These are phyloP conservation scores for Drosophila picticornis DNA, from an alignment of 2,888 invertebrate genomes.

Conservation along the genomic window DNA sequence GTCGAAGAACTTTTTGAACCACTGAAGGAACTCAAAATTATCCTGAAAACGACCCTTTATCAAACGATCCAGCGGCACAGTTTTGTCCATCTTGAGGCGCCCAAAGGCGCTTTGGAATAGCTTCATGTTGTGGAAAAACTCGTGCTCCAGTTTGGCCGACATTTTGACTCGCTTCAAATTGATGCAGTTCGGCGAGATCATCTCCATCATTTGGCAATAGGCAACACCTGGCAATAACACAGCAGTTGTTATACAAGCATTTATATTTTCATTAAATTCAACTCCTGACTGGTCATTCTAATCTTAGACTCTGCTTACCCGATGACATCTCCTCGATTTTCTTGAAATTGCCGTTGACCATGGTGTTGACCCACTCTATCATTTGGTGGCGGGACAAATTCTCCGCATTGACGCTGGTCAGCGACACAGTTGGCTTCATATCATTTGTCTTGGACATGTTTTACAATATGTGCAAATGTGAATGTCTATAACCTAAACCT, in stretches of 20 bases:
- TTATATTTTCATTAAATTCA: background rate
- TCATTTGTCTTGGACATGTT: constrained; percentile 51
- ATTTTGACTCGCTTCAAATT: constrained; percentile 97
- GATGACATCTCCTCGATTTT: constrained; percentile 99
- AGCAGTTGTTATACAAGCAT: background rate
- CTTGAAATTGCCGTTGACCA: constrained; percentile 93
- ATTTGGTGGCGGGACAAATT: constrained; percentile 99
- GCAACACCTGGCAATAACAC: constrained; percentile 91
- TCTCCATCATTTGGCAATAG: constrained; percentile 99
- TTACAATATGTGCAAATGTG: background rate
- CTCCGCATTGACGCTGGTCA: constrained; percentile 87
- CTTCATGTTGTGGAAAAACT: constrained; percentile 99
- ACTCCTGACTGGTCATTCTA: background rate
- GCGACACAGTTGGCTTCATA: constrained; percentile 64
- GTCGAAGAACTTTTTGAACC: constrained; percentile 99
- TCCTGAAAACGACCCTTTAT: constrained; percentile 99
- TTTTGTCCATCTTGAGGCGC: constrained; percentile 97
- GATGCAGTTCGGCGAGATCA: constrained; percentile 95
- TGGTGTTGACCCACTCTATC: constrained; percentile 99
- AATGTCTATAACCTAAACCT: background rate
- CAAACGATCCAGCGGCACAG: constrained; percentile 86
- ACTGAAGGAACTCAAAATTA: constrained; percentile 99
- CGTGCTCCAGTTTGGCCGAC: constrained; percentile 98
- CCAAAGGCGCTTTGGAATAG: constrained; percentile 97
- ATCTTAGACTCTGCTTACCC: constrained; percentile 66